Percentiles rank a stretch among this genome's conserved stretches.
Evolutionary conservation across 2,888 invertebrate genomes (phyloP).

Genomic region (Lasiommata megera): DNA sequence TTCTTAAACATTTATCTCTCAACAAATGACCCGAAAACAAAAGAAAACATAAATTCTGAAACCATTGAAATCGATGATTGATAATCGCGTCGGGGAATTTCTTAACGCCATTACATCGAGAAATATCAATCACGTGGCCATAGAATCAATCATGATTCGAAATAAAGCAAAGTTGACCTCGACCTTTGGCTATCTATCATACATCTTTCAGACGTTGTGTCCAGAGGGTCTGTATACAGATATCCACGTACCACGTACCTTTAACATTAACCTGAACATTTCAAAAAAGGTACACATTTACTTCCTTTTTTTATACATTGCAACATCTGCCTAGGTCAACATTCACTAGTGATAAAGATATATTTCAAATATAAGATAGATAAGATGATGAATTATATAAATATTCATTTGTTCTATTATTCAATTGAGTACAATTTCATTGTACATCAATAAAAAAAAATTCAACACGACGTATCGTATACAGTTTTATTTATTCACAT

Average conservation of each 20-base stretch:
- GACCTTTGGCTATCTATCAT: slow-evolving; percentile 45
- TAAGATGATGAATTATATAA: no score
- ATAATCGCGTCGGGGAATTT: slow-evolving; percentile 23
- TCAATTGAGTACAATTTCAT: no score
- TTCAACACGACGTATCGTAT: no score
- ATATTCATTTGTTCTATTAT: no score
- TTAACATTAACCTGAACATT: no score
- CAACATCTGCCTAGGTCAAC: no score
- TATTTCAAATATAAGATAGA: no score
- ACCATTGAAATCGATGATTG: slow-evolving; percentile 11
- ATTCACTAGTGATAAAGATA: no score
- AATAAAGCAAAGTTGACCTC: slow-evolving; percentile 39
- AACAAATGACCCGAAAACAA: not conserved
- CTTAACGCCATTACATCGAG: slow-evolving; percentile 25
- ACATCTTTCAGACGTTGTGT: slow-evolving; percentile 32
- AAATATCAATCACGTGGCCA: slow-evolving; percentile 29
- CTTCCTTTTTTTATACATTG: no score
- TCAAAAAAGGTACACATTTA: no score
- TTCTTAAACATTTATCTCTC: not conserved
- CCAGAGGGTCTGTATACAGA: not conserved
- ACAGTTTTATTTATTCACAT: no score
- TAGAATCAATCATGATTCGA: slow-evolving; percentile 24
- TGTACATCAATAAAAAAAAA: no score
- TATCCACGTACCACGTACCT: not conserved
- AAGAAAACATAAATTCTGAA: slow-evolving; percentile 4